Evolutionary conservation across 2,113 vertebrate genomes (phyloP), one percentile per base, ranked within the genome.

Genomic region (Nyctereutes procyonoides): DNA sequence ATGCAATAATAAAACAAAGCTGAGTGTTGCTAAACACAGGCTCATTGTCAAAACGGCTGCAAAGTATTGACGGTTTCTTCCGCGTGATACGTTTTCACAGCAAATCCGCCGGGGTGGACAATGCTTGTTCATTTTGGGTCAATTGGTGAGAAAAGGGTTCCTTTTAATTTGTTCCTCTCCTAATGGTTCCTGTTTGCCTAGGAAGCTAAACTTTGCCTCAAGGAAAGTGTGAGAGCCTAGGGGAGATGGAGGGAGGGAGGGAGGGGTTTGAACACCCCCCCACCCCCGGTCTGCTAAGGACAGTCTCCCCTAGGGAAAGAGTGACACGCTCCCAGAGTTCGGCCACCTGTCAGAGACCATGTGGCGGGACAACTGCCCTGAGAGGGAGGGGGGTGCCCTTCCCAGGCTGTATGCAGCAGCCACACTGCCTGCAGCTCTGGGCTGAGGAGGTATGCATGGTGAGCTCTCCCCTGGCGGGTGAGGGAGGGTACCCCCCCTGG

Each of bases 1-100:
- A 97, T 8, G 95, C 97, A 95, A 90, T 96, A 92, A 97, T 96
- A 96, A 98, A 96, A 87, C 8, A 12, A 90, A 97, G 94, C 80
- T 2, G 85, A 88, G 84, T 38, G 65, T 62, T 65, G 48, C 95
- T 86, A 79, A 96, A 81, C 77, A 55, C 81, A 19, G 82, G 85
- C 77, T 96, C 67, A 12, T 56, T 13, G 55, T 87, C 76, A 35
- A 87, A 95, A 82, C 0, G 28, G 67, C 90, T 30, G 58, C 35
- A 0, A 65, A 86, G 77, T 51, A 71, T 35, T 67, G 90, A 79
- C 28, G 32, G 10, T 67, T 60, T 65, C 77, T 95, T 71, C 95
- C 20, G 62, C 8, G 10, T n/a, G 65, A 88, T 96, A 0, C 80
- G 80, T 69, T 76, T 38, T 60, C 92, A 95, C 85, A 87, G 94